Base-by-base conservation (phyloP, 1,140 invertebrate genomes). In the Venustaconcha ellipsiformis region DNA sequence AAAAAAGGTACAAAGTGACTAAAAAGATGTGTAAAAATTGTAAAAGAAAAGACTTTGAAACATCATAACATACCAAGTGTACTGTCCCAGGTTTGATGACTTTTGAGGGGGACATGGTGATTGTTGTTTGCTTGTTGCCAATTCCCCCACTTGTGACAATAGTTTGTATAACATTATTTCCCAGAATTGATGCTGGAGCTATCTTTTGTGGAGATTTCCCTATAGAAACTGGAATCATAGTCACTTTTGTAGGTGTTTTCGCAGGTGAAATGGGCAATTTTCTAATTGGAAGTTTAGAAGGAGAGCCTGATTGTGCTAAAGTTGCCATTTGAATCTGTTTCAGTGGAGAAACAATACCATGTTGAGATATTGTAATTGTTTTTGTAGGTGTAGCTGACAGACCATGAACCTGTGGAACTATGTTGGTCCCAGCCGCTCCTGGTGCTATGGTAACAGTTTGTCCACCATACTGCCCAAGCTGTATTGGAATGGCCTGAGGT, bases 331-430 rank as follows among this genome's bases (percentile, higher is more conserved):
- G 72, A 18, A 77, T 71, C 59, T 58, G 64, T 72, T 77, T 77
- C 15, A 37, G 79, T 15, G 86, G 84, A 14, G 88, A 88, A 30
- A 88, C 67, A 26, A 87, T 84, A 30, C 85, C 86, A 67, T 86
- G 84, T 86, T 94, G 93, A 73, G 92, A 92, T 65, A 94, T 89
- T 14, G 93, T 94, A 64, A 94, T 93, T 17, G 93, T 88, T 91
- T 94, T 95, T 59, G 92, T 92, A 15, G 93, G 92, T 79, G 85
- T 84, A 63, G 79, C 68, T 64, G 78, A 4, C 37, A 6, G 37
- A 48, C 37, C 37, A 6, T 48, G 55, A 64, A 66, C 63, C 55
- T 78, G 74, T 57, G 76, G 67, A 57, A 81, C 18, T 23, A 80
- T 70, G 77, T 71, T 82, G 17, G 62, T 57, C 26, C 60, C 55